Evolutionary conservation across 2,797 vertebrate species (phyloP), one percentile per base, ranked within the genome.

Genomic region (Molossus molossus): DNA sequence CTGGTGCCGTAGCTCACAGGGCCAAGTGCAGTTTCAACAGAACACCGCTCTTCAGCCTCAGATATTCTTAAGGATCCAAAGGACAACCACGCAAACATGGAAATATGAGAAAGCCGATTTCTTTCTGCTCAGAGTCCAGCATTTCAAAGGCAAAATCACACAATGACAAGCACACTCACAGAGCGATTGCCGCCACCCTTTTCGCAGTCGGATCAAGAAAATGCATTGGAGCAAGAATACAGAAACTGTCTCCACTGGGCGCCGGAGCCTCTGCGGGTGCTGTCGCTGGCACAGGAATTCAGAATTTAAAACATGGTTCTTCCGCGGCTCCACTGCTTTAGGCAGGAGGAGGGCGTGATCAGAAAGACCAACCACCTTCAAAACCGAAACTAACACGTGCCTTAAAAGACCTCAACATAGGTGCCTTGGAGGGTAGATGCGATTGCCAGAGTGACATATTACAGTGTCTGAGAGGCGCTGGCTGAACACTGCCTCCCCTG

Each of bases 341-440:
- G 67, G 75, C 94, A 97, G 91, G 91, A 70, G 48, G 21, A 94
- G 40, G 37, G 40, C 3, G 20, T 65, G 48, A 97, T 79, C 58
- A 94, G 96, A 98, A 96, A 58, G 81, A 97, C 64, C 72, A 97
- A 76, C 3, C 57, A 64, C 4, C 20, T 93, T 95, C 0, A 93
- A 87, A 53, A 94, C 70, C 3, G 13, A 97, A 84, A 92, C 1
- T 70, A 55, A 75, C 45, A 53, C 53, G 29, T 76, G 65, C 33
- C n/a, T 73, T 95, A 90, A 95, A 79, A 95, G 55, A 93, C 48
- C 33, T 83, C 17, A 75, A 79, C 9, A 48, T 0, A 62, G 93
- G 48, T 91, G 76, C 87, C 96, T 33, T 37, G 33, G 90, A 93
- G 15, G 82, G 90, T 17, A 64, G 67, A 84, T 40, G 18, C 18